Base-by-base conservation (phyloP, 2,888 invertebrate species). In the Oithona nana region DNA sequence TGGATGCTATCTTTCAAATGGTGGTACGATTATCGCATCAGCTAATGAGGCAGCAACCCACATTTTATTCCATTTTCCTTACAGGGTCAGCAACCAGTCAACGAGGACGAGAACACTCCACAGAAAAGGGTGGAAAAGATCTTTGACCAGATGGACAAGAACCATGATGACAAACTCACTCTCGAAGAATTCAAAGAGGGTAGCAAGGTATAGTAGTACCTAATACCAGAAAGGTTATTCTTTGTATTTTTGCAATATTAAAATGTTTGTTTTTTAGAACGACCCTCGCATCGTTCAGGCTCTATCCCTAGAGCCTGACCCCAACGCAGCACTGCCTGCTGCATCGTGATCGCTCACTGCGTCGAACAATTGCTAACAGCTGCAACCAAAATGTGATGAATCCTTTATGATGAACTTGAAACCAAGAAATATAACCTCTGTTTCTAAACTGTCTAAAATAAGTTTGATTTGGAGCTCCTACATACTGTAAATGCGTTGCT, bases 111-210 rank as follows among this genome's bases (percentile, higher is more conserved):
- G 71, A 89, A 88, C 73, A 88, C 88, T 66, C 88, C 89, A 20
- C 88, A 94, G 74, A 93, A 93, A 74, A 81, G 94, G 71, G 95
- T 95, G 66, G 94, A 95, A 77, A 92, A 93, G 76, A 97, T 97
- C 73, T 97, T 97, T 78, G 90, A 92, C 75, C 93, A 94, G 74
- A 92, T 94, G 93, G 97, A 97, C 77, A 95, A 87, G 79, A 93
- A 97, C 75, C 92, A 94, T 76, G 95, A 95, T 75, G 93, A 95
- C 76, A 83, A 87, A 69, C 80, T 95, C 69, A 93, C 93, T 54
- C 79, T 94, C 69, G 95, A 95, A 71, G 93, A 95, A 75, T 93
- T 93, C 78, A 83, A 92, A 70, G 93, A 94, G 76, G 94, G 94
- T 67, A 92, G 93, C 76, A 95, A 97, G 77, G 93, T 93, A 39